Base-by-base conservation (phyloP, 2,113 vertebrate species). In the Recurvirostra avosetta region DNA sequence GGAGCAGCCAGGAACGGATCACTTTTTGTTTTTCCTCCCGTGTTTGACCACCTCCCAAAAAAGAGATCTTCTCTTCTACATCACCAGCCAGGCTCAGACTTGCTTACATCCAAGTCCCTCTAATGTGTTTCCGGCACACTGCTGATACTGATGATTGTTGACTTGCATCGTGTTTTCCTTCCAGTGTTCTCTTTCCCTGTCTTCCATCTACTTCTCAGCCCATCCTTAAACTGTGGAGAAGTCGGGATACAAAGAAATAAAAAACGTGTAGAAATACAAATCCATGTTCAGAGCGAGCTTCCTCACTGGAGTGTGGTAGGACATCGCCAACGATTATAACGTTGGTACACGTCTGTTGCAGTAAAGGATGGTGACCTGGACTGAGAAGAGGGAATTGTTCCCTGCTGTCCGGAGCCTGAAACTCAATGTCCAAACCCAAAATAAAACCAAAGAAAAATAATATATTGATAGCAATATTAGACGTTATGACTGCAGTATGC, bases 301-400 rank as follows among this genome's bases (percentile, higher is more conserved):
- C 26, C 6, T 89, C 15, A 0, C 12, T 15, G 12, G 30, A 61
- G 29, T 12, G 11, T 18, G 59, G 40, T 30, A 71, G 45, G n/a
- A 65, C 5, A 0, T 73, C 68, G 75, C 14, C 20, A 25, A 6
- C 0, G 8, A 27, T 43, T 68, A 6, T 34, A 61, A 58, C 0
- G 2, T 3, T 38, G 78, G 47, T 52, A 43, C n/a, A 11, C 0
- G 0, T 53, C 15, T 70, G 32, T 62, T 15, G 3, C n/a, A 23
- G 49, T 49, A 47, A 68, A 91, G 15, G 65, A 58, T 36, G 47
- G 47, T 29, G 66, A 62, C 38, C 55, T 49, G 23, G 43, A 82
- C 26, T 65, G 40, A 65, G 52, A 89, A 75, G 47, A 73, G 8
- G 30, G 36, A 58, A 65, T 36, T 38, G 21, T 71, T 52, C 62